Conservation (phyloP, 2,888 invertebrate species). For the Germaria angustata region DNA sequence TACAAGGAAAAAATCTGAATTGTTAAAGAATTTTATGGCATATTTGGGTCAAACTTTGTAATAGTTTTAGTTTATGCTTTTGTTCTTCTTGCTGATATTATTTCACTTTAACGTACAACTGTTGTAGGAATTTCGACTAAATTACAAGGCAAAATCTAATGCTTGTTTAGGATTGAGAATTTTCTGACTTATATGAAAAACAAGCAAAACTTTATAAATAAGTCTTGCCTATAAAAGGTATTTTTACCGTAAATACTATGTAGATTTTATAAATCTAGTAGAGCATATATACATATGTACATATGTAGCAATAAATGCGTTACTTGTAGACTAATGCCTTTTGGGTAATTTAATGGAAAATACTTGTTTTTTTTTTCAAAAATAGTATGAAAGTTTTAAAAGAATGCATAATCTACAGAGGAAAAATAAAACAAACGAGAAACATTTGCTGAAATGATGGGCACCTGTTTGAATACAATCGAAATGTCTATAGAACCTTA, state of each 20-base stretch:
- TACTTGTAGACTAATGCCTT: slow-evolving; percentile 42
- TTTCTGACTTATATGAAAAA: slow-evolving; percentile 18
- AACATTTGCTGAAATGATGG: not conserved
- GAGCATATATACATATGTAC: too few relatives aligned
- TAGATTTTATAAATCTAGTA: slow-evolving; percentile 15
- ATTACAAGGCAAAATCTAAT: slow-evolving; percentile 17
- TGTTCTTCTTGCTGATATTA: slow-evolving; percentile 20
- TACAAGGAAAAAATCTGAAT: not conserved
- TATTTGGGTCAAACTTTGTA: slow-evolving; percentile 70
- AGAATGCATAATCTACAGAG: not conserved
- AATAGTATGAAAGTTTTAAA: not conserved
- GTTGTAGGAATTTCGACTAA: slow-evolving; percentile 6
- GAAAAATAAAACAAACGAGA: not conserved
- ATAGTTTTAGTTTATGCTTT: slow-evolving; percentile 63
- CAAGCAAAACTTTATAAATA: not conserved
- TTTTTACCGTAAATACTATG: slow-evolving; percentile 43
- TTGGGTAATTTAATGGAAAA: slow-evolving; percentile 50
- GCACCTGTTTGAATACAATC: too few relatives aligned
- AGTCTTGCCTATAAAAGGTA: slow-evolving; percentile 51
- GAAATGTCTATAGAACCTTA: too few relatives aligned
- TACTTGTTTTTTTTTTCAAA: slow-evolving; percentile 42
- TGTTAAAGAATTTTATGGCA: slow-evolving; percentile 62
- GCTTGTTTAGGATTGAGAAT: slow-evolving; percentile 26
- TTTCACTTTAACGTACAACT: slow-evolving; percentile 8
- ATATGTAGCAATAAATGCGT: slow-evolving; percentile 13